Percentiles rank a stretch among this genome's conserved stretches.
phyloP scores from a whole-genome alignment of 1,140 invertebrate species.

The Musca vetustissima region DNA sequence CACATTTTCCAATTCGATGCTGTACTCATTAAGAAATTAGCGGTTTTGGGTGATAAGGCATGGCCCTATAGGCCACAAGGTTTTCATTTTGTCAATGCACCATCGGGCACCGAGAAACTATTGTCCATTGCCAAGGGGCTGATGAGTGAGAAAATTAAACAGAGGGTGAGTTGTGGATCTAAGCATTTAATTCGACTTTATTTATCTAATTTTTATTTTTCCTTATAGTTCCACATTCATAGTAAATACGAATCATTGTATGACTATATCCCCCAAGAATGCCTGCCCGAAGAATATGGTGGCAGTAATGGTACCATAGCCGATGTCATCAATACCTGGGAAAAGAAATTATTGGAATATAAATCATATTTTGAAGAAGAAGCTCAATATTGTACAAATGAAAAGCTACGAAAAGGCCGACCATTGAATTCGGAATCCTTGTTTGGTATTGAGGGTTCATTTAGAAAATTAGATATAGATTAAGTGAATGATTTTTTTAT shows the following conservation, averaged over 20 bases:
- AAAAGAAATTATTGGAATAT: conserved; percentile 58
- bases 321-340: conserved; percentile 60
- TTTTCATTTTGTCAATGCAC: conserved; percentile 61
- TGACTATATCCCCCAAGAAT: conserved; percentile 58
- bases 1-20: conserved; percentile 60
- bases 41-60: conserved; percentile 57
- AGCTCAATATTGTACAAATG: conserved; percentile 59
- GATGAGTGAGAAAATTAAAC: conserved; percentile 60
- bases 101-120: conserved; percentile 56
- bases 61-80: conserved; percentile 60
- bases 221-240: conserved; percentile 59
- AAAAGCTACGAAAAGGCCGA: conserved; percentile 62
- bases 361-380: conserved; percentile 61
- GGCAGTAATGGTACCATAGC: conserved; percentile 58
- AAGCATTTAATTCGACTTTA: background rate
- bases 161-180: conserved; percentile 52
- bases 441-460: conserved; percentile 67
- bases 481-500: conserved; percentile 36
- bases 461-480: conserved; percentile 61
- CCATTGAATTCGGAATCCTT: conserved; percentile 62
- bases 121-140: conserved; percentile 58
- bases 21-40: conserved; percentile 58
- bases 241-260: conserved; percentile 57
- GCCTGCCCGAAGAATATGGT: conserved; percentile 62
- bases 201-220: background rate